phyloP scores from a whole-genome alignment of 2,113 vertebrate species.

The Pelvicachromis taeniatus region DNA sequence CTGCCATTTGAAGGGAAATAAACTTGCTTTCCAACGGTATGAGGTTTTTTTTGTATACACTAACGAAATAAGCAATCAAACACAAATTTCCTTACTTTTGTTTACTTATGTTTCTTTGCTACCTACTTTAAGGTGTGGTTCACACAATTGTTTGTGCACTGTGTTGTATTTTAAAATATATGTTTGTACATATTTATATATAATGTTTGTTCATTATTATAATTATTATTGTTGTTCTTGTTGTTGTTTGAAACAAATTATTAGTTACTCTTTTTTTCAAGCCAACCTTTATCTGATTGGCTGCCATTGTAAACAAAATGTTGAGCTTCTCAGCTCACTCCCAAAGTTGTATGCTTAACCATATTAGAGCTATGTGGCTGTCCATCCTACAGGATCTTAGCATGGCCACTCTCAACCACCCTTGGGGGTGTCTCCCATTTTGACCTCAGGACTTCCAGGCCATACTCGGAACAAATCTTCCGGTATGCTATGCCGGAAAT shows the following conservation, averaged over 20 bases:
- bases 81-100: not conserved
- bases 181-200: not conserved
- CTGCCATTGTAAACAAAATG: not conserved
- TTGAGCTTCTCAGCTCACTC: not conserved
- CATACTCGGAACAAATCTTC: not conserved
- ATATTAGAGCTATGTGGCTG: not conserved
- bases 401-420: not conserved
- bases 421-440: not conserved
- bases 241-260: not conserved
- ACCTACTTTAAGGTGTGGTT: not conserved
- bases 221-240: not conserved
- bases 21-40: not conserved
- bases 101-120: not conserved
- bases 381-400: not conserved
- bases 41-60: not conserved
- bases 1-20: not conserved
- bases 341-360: not conserved
- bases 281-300: not conserved
- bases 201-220: not conserved
- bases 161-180: no score
- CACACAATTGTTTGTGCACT: not conserved
- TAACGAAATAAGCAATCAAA: not conserved
- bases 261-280: not conserved
- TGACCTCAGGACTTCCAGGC: not conserved
- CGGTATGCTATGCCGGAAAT: not conserved